A percentile compares a stretch with the other conserved stretches of the same genome.
Evolutionary conservation across 2,113 vertebrate genomes (phyloP).

Genomic region (Lepus europaeus): DNA sequence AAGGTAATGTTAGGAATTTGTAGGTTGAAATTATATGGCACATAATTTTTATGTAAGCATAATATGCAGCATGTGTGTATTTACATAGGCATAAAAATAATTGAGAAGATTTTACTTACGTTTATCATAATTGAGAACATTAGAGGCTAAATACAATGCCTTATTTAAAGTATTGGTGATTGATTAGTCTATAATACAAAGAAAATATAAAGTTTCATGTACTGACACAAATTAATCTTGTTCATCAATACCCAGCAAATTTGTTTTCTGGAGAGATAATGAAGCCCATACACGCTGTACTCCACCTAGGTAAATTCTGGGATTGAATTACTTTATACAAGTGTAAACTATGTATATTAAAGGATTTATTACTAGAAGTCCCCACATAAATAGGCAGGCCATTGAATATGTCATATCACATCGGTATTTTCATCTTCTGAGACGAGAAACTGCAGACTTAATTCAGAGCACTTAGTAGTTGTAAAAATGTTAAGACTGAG

Average conservation of each 20-base stretch:
- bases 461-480: background rate
- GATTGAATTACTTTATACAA: background rate
- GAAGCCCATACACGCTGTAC: background rate
- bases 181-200: background rate
- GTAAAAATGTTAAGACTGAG: background rate
- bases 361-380: background rate
- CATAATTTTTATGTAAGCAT: background rate
- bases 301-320: background rate
- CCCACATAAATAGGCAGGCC: background rate
- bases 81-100: background rate
- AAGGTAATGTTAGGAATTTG: background rate
- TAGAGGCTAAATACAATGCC: background rate
- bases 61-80: background rate
- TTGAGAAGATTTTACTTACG: background rate
- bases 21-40: background rate
- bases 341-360: background rate
- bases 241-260: background rate
- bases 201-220: background rate
- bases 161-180: background rate
- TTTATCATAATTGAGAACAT: background rate
- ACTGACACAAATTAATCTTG: background rate
- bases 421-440: background rate
- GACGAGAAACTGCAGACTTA: background rate
- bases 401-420: accelerated
- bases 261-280: background rate